Conservation (phyloP, 1,140 invertebrate genomes). For the Micrasema minimum region DNA sequence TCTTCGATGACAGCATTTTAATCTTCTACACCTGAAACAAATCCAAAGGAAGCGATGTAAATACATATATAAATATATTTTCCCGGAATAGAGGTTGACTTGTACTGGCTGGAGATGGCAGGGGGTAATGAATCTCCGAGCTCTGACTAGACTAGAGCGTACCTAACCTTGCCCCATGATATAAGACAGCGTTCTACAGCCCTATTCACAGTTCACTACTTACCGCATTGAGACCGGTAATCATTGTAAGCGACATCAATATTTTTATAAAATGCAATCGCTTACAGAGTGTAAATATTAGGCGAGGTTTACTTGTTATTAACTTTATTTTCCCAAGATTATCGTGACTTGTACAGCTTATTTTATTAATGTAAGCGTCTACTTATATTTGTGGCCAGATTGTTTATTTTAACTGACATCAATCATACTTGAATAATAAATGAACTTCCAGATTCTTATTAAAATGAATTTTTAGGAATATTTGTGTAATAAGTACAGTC, state of each 20-base stretch:
- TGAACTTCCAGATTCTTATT: slow-evolving; percentile 40
- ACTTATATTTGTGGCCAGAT: slow-evolving; percentile 42
- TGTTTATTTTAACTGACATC: slow-evolving; percentile 30
- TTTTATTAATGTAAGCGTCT: slow-evolving; percentile 45
- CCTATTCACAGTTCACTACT: slow-evolving; percentile 4
- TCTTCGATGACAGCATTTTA: not conserved
- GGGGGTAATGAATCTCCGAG: no score
- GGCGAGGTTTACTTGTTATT: slow-evolving; percentile 38
- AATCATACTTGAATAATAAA: slow-evolving; percentile 33
- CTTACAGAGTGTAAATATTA: slow-evolving; percentile 37
- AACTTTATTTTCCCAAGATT: slow-evolving; percentile 46
- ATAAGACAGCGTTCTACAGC: no score
- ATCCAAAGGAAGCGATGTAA: slow-evolving; percentile 19
- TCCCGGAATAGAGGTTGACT: no score
- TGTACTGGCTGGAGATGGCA: no score
- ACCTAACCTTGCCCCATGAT: not conserved
- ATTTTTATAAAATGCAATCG: slow-evolving; percentile 30
- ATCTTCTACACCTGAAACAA: slow-evolving; percentile 20
- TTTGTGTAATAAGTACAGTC: slow-evolving; percentile 46
- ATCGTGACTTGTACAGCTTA: slow-evolving; percentile 51
- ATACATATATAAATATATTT: no score
- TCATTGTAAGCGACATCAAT: slow-evolving; percentile 7
- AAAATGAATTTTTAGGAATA: slow-evolving; percentile 35
- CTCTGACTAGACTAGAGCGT: no score
- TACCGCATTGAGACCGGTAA: slow-evolving; percentile 2